Conservation (phyloP, 2,797 vertebrate species). For the Telmatherina bonti region DNA sequence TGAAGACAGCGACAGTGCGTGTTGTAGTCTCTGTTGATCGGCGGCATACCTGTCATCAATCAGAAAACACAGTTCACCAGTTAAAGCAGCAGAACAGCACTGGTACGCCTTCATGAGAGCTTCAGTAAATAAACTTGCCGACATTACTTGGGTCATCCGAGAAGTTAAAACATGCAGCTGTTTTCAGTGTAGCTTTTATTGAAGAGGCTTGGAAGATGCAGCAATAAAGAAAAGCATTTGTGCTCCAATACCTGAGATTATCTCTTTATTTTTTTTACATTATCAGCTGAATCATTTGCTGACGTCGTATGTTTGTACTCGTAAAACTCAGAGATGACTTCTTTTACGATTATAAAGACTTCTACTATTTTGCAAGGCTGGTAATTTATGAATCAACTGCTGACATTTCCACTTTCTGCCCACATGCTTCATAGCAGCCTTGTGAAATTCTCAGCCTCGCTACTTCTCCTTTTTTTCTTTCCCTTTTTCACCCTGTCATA, state of each 20-base stretch:
- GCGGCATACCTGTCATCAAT: constrained; percentile 71
- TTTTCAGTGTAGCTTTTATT: background rate
- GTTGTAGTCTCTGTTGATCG: constrained; percentile 76
- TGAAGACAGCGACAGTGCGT: constrained; percentile 77
- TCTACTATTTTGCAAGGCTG: background rate
- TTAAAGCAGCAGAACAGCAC: background rate
- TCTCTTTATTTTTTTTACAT: no score
- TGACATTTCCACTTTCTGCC: background rate
- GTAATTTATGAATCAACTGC: background rate
- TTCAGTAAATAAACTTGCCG: background rate
- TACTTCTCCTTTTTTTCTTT: background rate
- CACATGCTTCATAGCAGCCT: background rate
- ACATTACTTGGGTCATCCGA: background rate
- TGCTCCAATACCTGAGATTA: no score
- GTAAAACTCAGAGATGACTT: no score
- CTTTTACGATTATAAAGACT: background rate
- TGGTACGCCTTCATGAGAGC: background rate
- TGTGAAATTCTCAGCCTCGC: background rate
- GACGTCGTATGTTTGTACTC: no score
- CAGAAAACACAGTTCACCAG: background rate
- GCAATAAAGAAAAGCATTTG: no score
- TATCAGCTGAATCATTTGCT: no score
- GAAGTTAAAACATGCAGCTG: background rate
- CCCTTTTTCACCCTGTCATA: background rate
- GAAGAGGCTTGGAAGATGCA: no score